Evolutionary conservation across 1,140 invertebrate genomes (phyloP), one percentile per base, ranked within the genome.

Genomic region (Hormaphis cornu): DNA sequence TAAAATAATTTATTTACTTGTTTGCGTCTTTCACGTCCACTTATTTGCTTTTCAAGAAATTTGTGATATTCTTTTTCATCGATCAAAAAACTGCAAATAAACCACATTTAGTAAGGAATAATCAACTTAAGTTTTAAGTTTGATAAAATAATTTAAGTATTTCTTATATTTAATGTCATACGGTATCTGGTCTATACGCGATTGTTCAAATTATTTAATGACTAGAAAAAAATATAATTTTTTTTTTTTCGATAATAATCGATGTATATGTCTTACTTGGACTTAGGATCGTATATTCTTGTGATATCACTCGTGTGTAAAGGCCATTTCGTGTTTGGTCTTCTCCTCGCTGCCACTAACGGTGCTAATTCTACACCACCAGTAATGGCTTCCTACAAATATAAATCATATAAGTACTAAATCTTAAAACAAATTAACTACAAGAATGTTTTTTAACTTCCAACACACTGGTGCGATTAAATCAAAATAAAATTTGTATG

Each of bases 351-450:
- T 16, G 84, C 85, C 71, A 88, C 77, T 30, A 87, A 76, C n/a
- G 85, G 84, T 30, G 86, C 85, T 72, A 87, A 78, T 77, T 87
- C 86, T 69, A 87, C 80, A 37, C 86, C 86, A 9, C 84, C 80
- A 75, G 80, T 83, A 73, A 85, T 59, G 71, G 42, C 12, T 69
- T 75, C 74, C 74, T 75, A 69, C 9, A 70, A 50, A 71, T 52
- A 58, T 30, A 58, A 70, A 63, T 48, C 26, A 18, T 53, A 48
- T 6, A 48, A 22, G 4, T 48, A 48, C 4, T 18, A 4, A 28
- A 24, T 12, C 22, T 22, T 24, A 53, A 9, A 18, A 18, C 48
- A 50, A n/a, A 6, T 22, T 8, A 56, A 28, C 6, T 37, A 59
- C 54, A 35, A n/a, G n/a, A n/a, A n/a, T n/a, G n/a, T n/a, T n/a